These are phyloP conservation scores for Meloidogyne exigua DNA, from an alignment of 1,140 invertebrate species.

Conservation along the genomic window DNA sequence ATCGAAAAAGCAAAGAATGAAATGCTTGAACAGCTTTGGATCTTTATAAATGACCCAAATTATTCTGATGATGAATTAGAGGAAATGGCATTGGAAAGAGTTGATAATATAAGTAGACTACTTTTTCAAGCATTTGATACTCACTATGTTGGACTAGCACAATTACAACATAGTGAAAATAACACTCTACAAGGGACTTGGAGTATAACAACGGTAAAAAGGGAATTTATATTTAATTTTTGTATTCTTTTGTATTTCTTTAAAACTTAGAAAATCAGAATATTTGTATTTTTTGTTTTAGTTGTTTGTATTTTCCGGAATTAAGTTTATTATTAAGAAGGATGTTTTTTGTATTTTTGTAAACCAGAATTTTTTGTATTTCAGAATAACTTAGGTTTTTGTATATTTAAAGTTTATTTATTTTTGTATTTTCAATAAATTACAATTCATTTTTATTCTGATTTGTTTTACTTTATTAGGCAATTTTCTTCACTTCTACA, in stretches of 20 bases:
- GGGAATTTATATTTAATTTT: too few species aligned
- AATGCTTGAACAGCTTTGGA: constrained; percentile 47
- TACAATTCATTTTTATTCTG: neutral
- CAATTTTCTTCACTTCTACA: constrained; percentile 63
- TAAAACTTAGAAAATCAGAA: too few species aligned
- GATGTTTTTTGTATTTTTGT: too few species aligned
- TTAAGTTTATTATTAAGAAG: too few species aligned
- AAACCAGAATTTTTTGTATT: too few species aligned
- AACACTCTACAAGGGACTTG: constrained; percentile 42
- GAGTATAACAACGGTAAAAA: constrained; percentile 56
- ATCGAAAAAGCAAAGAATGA: constrained; percentile 40
- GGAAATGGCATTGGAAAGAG: constrained; percentile 45
- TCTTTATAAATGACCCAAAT: constrained; percentile 33
- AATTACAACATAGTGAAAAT: constrained; percentile 33
- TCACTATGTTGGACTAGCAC: constrained; percentile 52
- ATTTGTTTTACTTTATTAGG: neutral
- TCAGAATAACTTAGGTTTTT: too few species aligned
- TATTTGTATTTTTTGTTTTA: too few species aligned
- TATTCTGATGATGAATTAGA: constrained; percentile 19
- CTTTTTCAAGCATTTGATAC: constrained; percentile 64
- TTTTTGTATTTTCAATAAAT: neutral
- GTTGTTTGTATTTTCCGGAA: too few species aligned
- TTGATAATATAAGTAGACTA: constrained; percentile 57
- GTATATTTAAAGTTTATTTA: too few species aligned
- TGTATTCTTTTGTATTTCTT: too few species aligned